Percentiles rank a stretch among this genome's conserved stretches.
phyloP scores from a whole-genome alignment of 2,113 vertebrate species.

The Scalopus aquaticus region DNA sequence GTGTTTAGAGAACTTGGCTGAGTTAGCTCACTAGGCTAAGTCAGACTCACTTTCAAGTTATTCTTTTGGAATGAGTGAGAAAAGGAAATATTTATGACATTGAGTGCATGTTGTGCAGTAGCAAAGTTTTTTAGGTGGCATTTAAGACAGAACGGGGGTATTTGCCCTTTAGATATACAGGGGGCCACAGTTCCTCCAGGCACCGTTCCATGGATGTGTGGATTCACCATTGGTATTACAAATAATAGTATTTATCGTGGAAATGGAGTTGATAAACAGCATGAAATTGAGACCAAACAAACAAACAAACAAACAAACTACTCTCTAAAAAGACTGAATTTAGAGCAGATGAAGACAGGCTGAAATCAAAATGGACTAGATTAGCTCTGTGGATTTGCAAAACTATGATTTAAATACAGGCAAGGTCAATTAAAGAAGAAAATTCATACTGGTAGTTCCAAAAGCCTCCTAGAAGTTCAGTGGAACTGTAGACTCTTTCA shows the following conservation, averaged over 20 bases:
- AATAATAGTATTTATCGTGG: background rate
- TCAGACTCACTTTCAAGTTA: background rate
- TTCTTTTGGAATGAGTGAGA: background rate
- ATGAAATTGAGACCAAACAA: background rate
- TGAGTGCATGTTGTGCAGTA: background rate
- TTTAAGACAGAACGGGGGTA: background rate
- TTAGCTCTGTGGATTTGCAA: background rate
- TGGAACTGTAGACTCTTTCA: slow-evolving; percentile 9
- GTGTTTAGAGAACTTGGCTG: background rate
- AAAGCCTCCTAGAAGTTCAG: background rate
- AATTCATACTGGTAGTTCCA: background rate
- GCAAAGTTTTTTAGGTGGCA: background rate
- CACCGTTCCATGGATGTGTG: background rate
- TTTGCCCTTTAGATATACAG: background rate
- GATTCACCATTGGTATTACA: background rate
- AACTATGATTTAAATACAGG: background rate
- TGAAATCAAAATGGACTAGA: background rate
- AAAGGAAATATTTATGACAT: background rate
- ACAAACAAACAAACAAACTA: background rate
- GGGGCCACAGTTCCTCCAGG: background rate
- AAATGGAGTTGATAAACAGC: background rate
- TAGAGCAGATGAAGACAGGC: background rate
- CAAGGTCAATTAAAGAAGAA: background rate
- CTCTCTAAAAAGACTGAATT: background rate
- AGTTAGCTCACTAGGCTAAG: background rate